These are phyloP conservation scores for Aquatica leii DNA, from an alignment of 2,888 invertebrate species.

Conservation along the genomic window DNA sequence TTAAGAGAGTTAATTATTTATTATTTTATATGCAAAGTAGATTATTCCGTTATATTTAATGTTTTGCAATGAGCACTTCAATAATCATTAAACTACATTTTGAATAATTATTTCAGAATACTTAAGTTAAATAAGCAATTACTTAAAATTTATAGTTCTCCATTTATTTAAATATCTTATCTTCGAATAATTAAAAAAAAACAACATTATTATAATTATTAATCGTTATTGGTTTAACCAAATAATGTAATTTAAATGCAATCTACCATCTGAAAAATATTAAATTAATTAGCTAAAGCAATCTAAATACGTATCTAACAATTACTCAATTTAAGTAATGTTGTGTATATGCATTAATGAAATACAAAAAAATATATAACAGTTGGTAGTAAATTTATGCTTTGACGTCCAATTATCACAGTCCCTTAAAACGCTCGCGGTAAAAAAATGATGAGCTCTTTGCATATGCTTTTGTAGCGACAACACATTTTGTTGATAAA, in stretches of 20 bases:
- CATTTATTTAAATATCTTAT: constrained; percentile 33
- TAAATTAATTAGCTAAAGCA: constrained; percentile 38
- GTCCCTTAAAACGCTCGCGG: constrained; percentile 28
- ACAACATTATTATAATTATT: constrained; percentile 35
- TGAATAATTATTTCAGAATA: constrained; percentile 33
- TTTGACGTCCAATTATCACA: constrained; percentile 43
- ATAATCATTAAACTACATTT: constrained; percentile 20
- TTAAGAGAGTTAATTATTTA: constrained; percentile 1
- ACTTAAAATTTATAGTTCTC: constrained; percentile 37
- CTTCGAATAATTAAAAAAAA: constrained; percentile 31
- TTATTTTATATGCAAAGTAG: constrained; percentile 2
- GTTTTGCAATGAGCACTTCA: constrained; percentile 14
- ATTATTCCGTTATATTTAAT: constrained; percentile 9
- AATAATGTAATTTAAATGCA: constrained; percentile 32
- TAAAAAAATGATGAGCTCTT: constrained; percentile 34
- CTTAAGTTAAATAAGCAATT: constrained; percentile 40
- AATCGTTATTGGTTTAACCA: constrained; percentile 30
- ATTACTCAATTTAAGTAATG: constrained; percentile 38
- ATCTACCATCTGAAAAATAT: constrained; percentile 40
- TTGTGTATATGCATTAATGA: constrained; percentile 34
- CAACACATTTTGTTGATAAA: constrained; percentile 36
- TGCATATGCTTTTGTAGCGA: constrained; percentile 35
- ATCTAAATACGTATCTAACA: constrained; percentile 42
- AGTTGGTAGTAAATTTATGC: constrained; percentile 39
- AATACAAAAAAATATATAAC: constrained; percentile 25